Base-by-base conservation (phyloP, 2,113 vertebrate species). In the Pteruthius melanotis region DNA sequence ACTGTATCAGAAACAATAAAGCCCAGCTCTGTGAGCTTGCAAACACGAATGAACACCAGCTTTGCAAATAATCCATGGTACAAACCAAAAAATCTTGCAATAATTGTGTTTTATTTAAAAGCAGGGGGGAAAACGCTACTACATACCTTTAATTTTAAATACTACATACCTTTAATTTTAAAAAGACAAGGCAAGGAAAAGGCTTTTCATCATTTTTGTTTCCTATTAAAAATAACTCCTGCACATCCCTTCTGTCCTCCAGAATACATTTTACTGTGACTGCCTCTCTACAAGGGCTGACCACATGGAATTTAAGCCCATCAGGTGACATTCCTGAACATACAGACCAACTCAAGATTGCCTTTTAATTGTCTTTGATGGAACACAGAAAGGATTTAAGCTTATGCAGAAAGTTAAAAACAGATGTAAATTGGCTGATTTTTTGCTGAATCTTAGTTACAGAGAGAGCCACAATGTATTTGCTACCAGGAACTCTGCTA, bases 1-100 rank as follows among this genome's bases (percentile, higher is more conserved):
- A 85, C 59, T 63, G 3, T 11, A 94, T 95, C 95, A 94, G 87
- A 96, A 96, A 95, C 54, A 93, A 95, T 95, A 93, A 97, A 87
- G 78, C 63, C 75, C 57, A 77, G 66, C 80, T 59, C 49, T 11
- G 50, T 26, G 27, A 94, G 66, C 50, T 69, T 56, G 57, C 59
- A 95, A 95, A 95, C 2, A 0, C 1, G 1, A 93, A 65, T 1
- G 9, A 94, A 93, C 78, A 90, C 9, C 64, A 90, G 53, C 49
- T 87, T 45, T 77, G 70, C 71, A 77, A 93, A 77, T 42, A 57
- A 76, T 59, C 47, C 0, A 0, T 13, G 22, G 33, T 50, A 69
- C 16, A 59, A 61, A 87, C 8, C 12, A 71, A 76, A 80, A 59
- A n/a, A 8, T 39, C 40, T 33, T 65, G n/a, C 10, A 35, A 30